Conservation (phyloP, 2,113 vertebrate genomes). For the Nerophis ophidion region DNA sequence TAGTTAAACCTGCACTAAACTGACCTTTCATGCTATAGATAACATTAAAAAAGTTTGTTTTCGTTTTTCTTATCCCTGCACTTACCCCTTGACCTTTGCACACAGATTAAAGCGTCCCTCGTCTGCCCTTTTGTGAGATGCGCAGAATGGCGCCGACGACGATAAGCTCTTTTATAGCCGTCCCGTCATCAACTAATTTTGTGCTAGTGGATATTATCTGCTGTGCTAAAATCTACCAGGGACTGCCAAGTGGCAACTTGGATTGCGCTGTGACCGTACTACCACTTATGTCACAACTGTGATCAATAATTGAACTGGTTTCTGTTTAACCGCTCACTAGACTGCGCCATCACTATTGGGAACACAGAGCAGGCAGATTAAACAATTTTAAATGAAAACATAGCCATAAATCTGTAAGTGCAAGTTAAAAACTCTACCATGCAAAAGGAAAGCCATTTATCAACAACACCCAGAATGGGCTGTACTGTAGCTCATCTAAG, state of each 20-base stretch:
- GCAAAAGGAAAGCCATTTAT: too few relatives aligned
- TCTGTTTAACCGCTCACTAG: too few relatives aligned
- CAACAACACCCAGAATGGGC: too few relatives aligned
- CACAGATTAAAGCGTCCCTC: background rate
- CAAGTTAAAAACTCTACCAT: too few relatives aligned
- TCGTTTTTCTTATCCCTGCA: background rate
- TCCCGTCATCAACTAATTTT: background rate
- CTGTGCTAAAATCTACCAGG: background rate
- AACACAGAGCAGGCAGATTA: background rate
- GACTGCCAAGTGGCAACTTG: background rate
- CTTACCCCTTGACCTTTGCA: background rate
- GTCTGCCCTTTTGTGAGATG: background rate
- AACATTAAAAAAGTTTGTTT: background rate
- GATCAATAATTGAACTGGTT: too few relatives aligned
- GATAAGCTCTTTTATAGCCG: background rate
- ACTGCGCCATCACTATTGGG: background rate
- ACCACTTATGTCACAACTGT: too few relatives aligned
- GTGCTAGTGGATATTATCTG: background rate
- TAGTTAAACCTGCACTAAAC: too few relatives aligned
- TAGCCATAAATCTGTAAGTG: conserved; percentile 32
- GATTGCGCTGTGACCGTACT: background rate
- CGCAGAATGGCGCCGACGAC: too few relatives aligned
- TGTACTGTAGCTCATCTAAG: too few relatives aligned
- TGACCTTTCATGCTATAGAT: too few relatives aligned
- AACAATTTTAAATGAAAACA: background rate